These are phyloP conservation scores for Alosa sapidissima DNA, from an alignment of 2,797 vertebrate species.

Conservation along the genomic window DNA sequence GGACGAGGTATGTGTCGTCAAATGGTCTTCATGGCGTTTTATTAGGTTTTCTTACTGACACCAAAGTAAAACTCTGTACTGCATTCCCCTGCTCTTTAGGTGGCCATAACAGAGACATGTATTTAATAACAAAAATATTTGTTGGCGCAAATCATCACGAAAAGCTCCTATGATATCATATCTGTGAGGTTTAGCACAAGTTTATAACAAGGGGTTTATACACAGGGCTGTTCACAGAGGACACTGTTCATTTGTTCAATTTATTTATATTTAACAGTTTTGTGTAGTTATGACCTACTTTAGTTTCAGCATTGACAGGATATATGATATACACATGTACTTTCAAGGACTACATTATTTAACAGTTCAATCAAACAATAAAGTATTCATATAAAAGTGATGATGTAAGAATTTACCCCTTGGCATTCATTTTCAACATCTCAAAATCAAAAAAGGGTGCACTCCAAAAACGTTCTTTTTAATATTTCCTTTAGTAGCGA, in stretches of 20 bases:
- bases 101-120: background rate
- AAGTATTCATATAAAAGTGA: no score
- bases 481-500: no score
- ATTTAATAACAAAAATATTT: background rate
- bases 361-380: no score
- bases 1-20: background rate
- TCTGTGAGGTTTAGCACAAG: no score
- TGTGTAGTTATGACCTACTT: background rate
- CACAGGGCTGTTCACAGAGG: background rate
- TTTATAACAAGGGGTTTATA: no score
- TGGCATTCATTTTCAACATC: no score
- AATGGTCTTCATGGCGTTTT: background rate
- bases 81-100: background rate
- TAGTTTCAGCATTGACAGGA: background rate
- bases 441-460: no score
- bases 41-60: background rate
- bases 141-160: background rate
- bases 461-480: no score
- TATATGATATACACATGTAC: background rate
- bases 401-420: no score
- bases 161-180: no score
- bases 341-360: background rate
- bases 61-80: background rate
- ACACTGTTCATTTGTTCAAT: background rate
- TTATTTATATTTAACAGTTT: no score